Conservation (phyloP, 2,888 invertebrate genomes). For the Drosophila mercatorum region DNA sequence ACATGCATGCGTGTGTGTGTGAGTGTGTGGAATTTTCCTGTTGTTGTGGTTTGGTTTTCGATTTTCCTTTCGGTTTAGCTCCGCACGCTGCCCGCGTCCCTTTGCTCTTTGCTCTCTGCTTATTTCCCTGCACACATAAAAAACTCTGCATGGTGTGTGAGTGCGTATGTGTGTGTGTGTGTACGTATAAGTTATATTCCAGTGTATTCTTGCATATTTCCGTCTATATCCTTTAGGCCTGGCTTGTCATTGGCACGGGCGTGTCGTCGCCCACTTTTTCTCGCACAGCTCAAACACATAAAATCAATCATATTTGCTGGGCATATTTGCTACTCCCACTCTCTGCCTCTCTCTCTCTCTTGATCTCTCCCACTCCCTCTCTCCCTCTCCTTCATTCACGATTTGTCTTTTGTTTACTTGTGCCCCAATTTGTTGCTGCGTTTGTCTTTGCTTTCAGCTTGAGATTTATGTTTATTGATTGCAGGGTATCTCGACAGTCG, state of each 20-base stretch:
- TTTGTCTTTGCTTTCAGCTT: constrained; percentile 23
- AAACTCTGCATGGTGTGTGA: constrained; percentile 24
- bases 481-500: constrained; percentile 41
- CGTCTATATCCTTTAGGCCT: constrained; percentile 52
- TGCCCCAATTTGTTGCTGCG: constrained; percentile 62
- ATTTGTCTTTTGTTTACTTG: constrained; percentile 45
- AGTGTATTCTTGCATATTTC: constrained; percentile 69
- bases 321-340: constrained; percentile 20
- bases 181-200: constrained; percentile 63
- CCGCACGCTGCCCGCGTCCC: constrained; percentile 7
- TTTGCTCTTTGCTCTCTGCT: constrained; percentile 57
- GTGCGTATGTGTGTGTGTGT: constrained; percentile 30
- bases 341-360: constrained; percentile 3
- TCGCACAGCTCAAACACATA: constrained; percentile 61
- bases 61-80: constrained; percentile 42
- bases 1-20: constrained; percentile 9
- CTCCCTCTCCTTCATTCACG: background rate
- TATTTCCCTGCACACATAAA: constrained; percentile 64
- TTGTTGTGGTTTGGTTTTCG: constrained; percentile 55
- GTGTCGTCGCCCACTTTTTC: constrained; percentile 13
- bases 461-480: constrained; percentile 5
- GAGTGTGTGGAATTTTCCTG: constrained; percentile 32
- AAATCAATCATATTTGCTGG: constrained; percentile 80
- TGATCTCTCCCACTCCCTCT: background rate
- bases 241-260: constrained; percentile 49